Conservation (phyloP, 2,888 invertebrate species). For the Siphlonurus alternatus region DNA sequence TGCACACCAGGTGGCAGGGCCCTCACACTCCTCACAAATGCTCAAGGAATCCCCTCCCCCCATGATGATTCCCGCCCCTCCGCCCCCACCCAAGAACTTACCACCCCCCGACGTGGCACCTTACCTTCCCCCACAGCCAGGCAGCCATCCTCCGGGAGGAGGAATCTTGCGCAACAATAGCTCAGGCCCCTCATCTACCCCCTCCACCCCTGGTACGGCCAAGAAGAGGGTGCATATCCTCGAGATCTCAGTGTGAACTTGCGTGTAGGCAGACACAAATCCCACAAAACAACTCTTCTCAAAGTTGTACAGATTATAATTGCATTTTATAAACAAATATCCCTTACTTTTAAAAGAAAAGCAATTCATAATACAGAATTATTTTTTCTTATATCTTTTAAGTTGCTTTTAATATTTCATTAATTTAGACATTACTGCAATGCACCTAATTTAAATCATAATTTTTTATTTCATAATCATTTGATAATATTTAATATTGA, state of each 20-base stretch:
- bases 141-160: background rate
- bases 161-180: slow-evolving; percentile 39
- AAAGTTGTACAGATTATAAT: too few relatives aligned
- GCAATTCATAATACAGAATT: too few relatives aligned
- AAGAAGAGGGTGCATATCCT: slow-evolving; percentile 86
- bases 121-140: background rate
- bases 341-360: too few relatives aligned
- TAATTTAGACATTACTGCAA: too few relatives aligned
- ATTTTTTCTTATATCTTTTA: too few relatives aligned
- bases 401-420: too few relatives aligned
- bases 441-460: too few relatives aligned
- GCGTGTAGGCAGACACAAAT: too few relatives aligned
- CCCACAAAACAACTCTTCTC: too few relatives aligned
- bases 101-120: slow-evolving; percentile 7
- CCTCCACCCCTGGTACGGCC: slow-evolving; percentile 55
- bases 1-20: background rate
- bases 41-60: slow-evolving; percentile 5
- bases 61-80: slow-evolving; percentile 38
- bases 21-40: background rate
- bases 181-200: background rate
- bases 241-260: slow-evolving; percentile 68
- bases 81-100: slow-evolving; percentile 36
- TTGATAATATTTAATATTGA: too few relatives aligned
- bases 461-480: too few relatives aligned
- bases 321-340: too few relatives aligned